These are phyloP conservation scores for Orycteropus afer DNA, from an alignment of 2,113 vertebrate species.

Conservation along the genomic window DNA sequence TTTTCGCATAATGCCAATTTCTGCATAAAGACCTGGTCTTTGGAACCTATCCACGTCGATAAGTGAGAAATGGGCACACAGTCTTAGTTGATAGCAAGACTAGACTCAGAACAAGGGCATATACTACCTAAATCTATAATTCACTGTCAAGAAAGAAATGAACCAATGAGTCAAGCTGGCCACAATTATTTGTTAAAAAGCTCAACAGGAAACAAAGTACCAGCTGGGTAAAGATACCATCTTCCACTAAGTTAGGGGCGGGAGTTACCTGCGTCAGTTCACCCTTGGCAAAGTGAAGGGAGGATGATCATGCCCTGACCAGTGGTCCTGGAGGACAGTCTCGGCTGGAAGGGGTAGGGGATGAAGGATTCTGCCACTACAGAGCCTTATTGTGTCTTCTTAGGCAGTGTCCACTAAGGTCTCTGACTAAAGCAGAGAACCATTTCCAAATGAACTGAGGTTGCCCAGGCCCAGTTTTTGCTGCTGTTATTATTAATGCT, in stretches of 20 bases:
- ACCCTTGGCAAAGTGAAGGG: neutral
- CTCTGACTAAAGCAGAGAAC: neutral
- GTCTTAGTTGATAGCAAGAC: neutral
- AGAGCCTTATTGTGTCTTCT: neutral
- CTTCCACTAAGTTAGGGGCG: neutral
- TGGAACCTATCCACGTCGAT: no score
- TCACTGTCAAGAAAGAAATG: neutral
- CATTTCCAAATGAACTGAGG: neutral
- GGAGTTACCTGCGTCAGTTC: neutral
- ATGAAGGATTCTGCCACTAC: fast-evolving
- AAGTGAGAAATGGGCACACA: no score
- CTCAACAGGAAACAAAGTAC: neutral
- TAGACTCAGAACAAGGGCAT: slow-evolving; percentile 10
- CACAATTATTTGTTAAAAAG: neutral
- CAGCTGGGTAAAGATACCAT: neutral
- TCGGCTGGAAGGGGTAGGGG: neutral
- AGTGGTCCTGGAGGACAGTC: no score
- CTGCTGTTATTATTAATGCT: neutral
- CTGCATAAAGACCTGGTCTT: no score
- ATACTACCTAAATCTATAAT: neutral
- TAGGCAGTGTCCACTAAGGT: fast-evolving
- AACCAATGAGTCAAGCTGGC: neutral
- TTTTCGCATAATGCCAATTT: no score
- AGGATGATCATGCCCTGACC: neutral
- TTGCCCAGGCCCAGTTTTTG: no score